Base-by-base conservation (phyloP, 2,888 invertebrate genomes). In the Leptinotarsa rubiginosa region DNA sequence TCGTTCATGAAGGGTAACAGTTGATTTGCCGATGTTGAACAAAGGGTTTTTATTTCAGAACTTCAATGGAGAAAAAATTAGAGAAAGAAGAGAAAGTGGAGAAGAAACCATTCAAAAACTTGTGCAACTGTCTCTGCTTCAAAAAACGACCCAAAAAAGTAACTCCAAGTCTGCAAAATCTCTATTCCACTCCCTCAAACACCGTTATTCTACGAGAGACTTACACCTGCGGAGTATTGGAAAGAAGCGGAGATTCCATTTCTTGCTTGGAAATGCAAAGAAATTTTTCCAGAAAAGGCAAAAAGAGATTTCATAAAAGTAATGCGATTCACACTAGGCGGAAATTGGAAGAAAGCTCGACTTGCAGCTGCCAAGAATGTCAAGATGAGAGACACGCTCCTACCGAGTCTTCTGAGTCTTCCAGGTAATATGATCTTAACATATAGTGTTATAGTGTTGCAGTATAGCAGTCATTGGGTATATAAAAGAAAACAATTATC, bases 121-220 rank as follows among this genome's bases (percentile, higher is more conserved):
- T 82, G 16, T 81, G 80, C 65, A 79, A 80, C 49, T 80, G 80
- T 69, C 54, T 78, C 52, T 75, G 74, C 20, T 73, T 71, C 41
- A 76, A 75, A 54, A 75, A 74, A 41, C 72, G 72, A 31, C 62
- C 65, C 47, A 74, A 68, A 71, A 22, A 65, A 5, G n/a, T 68
- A 1, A 20, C 67, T 15, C 49, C 70, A 4, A 69, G 69, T 20
- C 65, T 80, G 18, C 77, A 79, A 41, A 77, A 77, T 25, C 67
- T 79, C 49, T 82, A 78, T 68, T 75, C 75, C 56, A 81, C 82
- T 13, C 81, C 80, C 7, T 81, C 82, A 22, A 70, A 77, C 54
- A 82, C 79, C 62, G 62, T 72, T 4, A 52, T 74, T 2, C 20
- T 68, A 47, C 59, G 66, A 16, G 70, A 72, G 52, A 74, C 65